Evolutionary conservation across 2,797 vertebrate species (phyloP), one percentile per base, ranked within the genome.

Genomic region (Mus spretus): DNA sequence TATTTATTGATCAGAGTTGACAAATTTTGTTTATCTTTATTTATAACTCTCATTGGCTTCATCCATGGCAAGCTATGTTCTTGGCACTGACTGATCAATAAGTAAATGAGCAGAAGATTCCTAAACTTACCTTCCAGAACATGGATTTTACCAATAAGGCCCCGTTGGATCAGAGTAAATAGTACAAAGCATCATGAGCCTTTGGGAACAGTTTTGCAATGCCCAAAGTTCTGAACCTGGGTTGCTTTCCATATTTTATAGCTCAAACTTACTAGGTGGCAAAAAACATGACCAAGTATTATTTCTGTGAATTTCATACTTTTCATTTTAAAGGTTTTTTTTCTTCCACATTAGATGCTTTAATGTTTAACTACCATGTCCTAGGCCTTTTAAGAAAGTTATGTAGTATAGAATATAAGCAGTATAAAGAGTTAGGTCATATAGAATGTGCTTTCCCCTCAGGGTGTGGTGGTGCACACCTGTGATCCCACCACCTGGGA

Each of bases 231-330:
- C 65, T 89, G 94, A 91, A 17, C 44, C 50, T 57, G 34, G 86
- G 37, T 40, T 82, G 31, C 19, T 88, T 92, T 90, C 83, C 72
- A 90, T 77, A 77, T 37, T 61, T 90, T 85, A n/a, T 40, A 94
- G 24, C 65, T 44, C 75, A 96, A 79, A 93, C 47, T 79, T 50
- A 83, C 82, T 85, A 86, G 59, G 53, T 86, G 84, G 89, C 34
- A 55, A 78, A 96, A 96, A 95, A 85, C 50, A 59, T 93, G 78
- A 90, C n/a, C 57, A 24, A 91, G 72, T 84, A 85, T 55, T 92
- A 78, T 86, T 83, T 80, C 50, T 90, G 50, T 87, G 44, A 75
- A 74, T 95, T 87, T 92, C 47, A 83, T 67, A 82, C n/a, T 61
- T 91, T 96, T 74, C 26, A 57, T 40, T 85, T 94, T 89, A 82